Percentiles rank a stretch among this genome's conserved stretches.
Evolutionary conservation across 2,888 invertebrate genomes (phyloP).

Genomic region (Athalia circularis): DNA sequence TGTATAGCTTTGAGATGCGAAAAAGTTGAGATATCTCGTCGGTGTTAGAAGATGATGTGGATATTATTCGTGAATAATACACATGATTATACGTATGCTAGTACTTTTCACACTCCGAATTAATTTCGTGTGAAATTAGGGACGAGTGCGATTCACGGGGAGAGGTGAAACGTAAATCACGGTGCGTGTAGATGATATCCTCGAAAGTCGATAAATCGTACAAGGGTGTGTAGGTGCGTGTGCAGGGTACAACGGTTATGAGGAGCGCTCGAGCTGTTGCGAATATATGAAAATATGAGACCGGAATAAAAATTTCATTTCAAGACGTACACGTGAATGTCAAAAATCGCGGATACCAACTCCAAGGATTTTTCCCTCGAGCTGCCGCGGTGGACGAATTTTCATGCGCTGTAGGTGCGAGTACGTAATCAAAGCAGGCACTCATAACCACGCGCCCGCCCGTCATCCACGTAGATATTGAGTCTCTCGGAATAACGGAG

Average conservation of each 20-base stretch:
- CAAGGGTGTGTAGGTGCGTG: too few relatives aligned
- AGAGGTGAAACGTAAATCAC: neutral
- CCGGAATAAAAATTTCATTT: constrained; percentile 38
- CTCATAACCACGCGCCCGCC: neutral
- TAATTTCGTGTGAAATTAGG: too few relatives aligned
- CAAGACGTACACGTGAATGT: constrained; percentile 14
- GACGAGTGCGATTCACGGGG: too few relatives aligned
- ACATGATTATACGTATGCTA: too few relatives aligned
- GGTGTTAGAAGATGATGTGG: too few relatives aligned
- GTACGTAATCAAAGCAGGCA: constrained; percentile 21
- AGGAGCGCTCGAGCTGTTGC: constrained; percentile 21
- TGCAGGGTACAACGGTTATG: constrained; percentile 26
- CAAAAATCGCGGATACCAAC: constrained; percentile 18
- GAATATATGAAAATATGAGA: constrained; percentile 26
- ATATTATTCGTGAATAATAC: too few relatives aligned
- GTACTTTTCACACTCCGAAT: too few relatives aligned
- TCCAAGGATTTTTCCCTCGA: neutral
- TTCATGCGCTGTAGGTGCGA: constrained; percentile 10
- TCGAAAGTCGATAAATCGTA: constrained; percentile 11
- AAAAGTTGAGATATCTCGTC: too few relatives aligned
- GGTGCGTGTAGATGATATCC: neutral
- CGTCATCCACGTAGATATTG: constrained; percentile 20
- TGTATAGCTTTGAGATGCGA: too few relatives aligned
- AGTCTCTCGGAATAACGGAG: neutral
- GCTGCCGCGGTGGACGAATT: constrained; percentile 2